These are phyloP conservation scores for Chloroceryle inda DNA, from an alignment of 2,797 vertebrate species.

Conservation along the genomic window DNA sequence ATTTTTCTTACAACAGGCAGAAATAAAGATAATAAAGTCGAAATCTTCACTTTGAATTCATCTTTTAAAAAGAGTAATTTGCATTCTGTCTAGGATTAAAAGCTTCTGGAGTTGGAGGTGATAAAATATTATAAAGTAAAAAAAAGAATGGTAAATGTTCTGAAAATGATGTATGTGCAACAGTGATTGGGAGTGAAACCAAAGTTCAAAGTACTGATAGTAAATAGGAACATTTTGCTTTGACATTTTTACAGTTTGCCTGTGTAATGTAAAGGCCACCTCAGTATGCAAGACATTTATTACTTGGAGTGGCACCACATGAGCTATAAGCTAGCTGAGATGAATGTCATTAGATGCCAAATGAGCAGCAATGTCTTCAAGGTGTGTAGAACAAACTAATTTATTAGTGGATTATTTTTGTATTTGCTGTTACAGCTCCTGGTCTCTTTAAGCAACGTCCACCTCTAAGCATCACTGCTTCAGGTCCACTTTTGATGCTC, in stretches of 20 bases:
- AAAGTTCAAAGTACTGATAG: background rate
- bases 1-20: background rate
- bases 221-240: background rate
- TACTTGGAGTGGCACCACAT: background rate
- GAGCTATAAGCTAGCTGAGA: background rate
- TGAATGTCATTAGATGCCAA: background rate
- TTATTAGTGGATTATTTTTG: conserved; percentile 48
- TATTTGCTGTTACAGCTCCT: conserved; percentile 82
- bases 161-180: background rate
- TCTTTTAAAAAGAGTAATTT: background rate
- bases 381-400: conserved; percentile 27
- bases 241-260: background rate
- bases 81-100: background rate
- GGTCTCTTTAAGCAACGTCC: conserved; percentile 85
- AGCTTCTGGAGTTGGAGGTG: background rate
- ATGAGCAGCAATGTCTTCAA: background rate
- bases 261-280: background rate
- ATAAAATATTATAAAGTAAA: background rate
- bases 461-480: conserved; percentile 78
- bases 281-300: background rate
- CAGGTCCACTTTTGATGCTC: conserved; percentile 86
- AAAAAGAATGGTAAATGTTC: background rate
- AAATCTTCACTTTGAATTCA: background rate
- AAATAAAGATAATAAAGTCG: background rate
- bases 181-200: background rate